Base-by-base conservation (phyloP, 2,113 vertebrate species). In the Caranx ignobilis region DNA sequence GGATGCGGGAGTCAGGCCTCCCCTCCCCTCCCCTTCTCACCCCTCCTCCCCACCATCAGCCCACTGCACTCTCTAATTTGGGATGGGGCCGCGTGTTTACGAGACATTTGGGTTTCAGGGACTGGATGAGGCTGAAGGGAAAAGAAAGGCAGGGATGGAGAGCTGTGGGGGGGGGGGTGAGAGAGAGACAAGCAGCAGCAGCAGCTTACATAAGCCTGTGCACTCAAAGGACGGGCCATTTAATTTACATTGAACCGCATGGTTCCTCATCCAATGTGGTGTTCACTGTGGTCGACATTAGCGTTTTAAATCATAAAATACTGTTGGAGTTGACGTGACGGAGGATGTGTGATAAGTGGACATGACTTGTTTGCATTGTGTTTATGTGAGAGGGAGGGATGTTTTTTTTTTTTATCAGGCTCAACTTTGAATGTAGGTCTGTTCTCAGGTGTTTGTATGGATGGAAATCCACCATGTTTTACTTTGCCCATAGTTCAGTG, bases 171-270 rank as follows among this genome's bases (percentile, higher is more conserved):
- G 54, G 59, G 45, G 48, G 21, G 55, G 61, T 13, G 1, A 3
- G 10, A 6, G 31, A 61, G 43, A 84, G 82, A 79, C 74, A 60
- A 78, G 78, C 88, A 85, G 85, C 79, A 85, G 85, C 79, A 77
- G 83, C 87, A 78, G 86, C 91, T 95, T 94, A 93, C 85, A 89
- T 93, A 94, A 94, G 89, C 82, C 87, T 77, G 85, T 86, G 86
- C 89, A 90, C 92, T 93, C 85, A 92, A 90, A 92, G 79, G 79
- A 90, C 68, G 65, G 79, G 74, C 83, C 87, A 87, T 92, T 92
- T 91, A 76, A 94, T 94, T 93, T 91, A 76, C 87, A 85, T 64
- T 85, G 89, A 86, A 84, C 88, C 72, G 75, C 88, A 84, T 31
- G 77, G 75, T 65, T 84, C 80, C 81, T 75, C 81, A 6, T 78